Conservation (phyloP, 2,888 invertebrate genomes). For the Lobophora halterata region DNA sequence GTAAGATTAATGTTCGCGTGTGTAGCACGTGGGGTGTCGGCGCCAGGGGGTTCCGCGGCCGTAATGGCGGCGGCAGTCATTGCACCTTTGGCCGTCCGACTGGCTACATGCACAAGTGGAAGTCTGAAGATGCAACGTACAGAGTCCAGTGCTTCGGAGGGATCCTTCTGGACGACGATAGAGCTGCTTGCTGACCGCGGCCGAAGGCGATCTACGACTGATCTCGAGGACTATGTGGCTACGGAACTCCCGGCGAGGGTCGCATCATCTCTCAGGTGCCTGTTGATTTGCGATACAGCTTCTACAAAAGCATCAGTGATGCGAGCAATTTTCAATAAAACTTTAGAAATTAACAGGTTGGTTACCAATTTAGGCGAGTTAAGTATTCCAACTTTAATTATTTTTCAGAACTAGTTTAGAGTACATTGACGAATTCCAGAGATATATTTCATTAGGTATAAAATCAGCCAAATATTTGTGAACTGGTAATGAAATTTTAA, state of each 20-base stretch:
- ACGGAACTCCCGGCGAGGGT: slow-evolving; percentile 48
- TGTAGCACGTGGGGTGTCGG: slow-evolving; percentile 60
- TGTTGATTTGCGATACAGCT: slow-evolving; percentile 20
- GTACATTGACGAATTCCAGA: too few relatives aligned
- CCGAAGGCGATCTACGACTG: slow-evolving; percentile 69
- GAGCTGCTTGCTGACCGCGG: slow-evolving; percentile 79
- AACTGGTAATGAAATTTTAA: slow-evolving; percentile 6
- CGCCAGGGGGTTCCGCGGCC: slow-evolving; percentile 40
- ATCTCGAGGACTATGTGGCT: slow-evolving; percentile 54
- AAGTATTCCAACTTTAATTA: too few relatives aligned
- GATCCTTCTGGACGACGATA: slow-evolving; percentile 83
- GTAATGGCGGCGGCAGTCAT: slow-evolving; percentile 68
- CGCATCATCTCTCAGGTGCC: slow-evolving; percentile 65
- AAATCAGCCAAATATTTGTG: too few relatives aligned
- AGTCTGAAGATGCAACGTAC: slow-evolving; percentile 58
- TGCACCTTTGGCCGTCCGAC: slow-evolving; percentile 66
- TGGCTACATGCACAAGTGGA: slow-evolving; percentile 59
- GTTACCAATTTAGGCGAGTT: too few relatives aligned
- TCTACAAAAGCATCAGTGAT: too few relatives aligned
- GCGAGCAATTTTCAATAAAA: background rate
- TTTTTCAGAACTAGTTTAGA: too few relatives aligned
- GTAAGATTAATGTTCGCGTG: slow-evolving; percentile 76
- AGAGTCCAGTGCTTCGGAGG: slow-evolving; percentile 68
- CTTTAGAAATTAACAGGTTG: too few relatives aligned
- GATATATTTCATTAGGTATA: too few relatives aligned